A percentile compares a stretch with the other conserved stretches of the same genome.
phyloP scores from a whole-genome alignment of 2,113 vertebrate genomes.

The Cyanistes caeruleus region DNA sequence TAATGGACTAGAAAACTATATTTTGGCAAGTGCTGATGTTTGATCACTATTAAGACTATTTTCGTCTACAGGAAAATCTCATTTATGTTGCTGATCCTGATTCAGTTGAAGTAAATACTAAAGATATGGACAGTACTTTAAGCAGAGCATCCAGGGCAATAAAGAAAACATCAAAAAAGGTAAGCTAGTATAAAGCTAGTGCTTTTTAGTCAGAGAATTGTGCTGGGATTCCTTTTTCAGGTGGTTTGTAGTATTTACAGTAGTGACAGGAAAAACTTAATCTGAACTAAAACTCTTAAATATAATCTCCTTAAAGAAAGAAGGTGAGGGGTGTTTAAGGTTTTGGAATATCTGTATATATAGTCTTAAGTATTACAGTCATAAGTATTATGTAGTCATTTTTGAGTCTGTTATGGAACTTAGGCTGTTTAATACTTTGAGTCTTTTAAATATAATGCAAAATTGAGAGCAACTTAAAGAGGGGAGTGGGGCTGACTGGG shows the following conservation, averaged over 20 bases:
- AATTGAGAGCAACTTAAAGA: not conserved
- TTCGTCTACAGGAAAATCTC: constrained; percentile 87
- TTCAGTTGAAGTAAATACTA: constrained; percentile 93
- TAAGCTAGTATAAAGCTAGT: constrained; percentile 36
- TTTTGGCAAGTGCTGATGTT: not conserved
- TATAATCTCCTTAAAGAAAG: constrained; percentile 29
- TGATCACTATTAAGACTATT: not conserved
- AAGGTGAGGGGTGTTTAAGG: not conserved
- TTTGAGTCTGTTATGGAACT: not conserved
- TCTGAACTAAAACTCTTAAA: constrained; percentile 2
- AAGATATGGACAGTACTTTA: constrained; percentile 98
- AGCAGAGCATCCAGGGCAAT: constrained; percentile 96
- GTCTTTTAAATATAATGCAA: not conserved
- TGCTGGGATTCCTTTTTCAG: not conserved
- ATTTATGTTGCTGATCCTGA: constrained; percentile 92
- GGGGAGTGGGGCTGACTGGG: not conserved
- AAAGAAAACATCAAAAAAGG: constrained; percentile 98
- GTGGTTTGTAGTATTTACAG: not conserved
- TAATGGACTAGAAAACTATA: not conserved
- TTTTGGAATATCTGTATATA: not conserved
- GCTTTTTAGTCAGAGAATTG: not conserved
- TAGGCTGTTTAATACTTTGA: not conserved
- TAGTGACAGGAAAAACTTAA: not conserved
- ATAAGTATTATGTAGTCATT: not conserved
- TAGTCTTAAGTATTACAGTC: not conserved